These are phyloP conservation scores for Saimiri boliviensis DNA, from an alignment of 2,113 vertebrate genomes.

Conservation along the genomic window DNA sequence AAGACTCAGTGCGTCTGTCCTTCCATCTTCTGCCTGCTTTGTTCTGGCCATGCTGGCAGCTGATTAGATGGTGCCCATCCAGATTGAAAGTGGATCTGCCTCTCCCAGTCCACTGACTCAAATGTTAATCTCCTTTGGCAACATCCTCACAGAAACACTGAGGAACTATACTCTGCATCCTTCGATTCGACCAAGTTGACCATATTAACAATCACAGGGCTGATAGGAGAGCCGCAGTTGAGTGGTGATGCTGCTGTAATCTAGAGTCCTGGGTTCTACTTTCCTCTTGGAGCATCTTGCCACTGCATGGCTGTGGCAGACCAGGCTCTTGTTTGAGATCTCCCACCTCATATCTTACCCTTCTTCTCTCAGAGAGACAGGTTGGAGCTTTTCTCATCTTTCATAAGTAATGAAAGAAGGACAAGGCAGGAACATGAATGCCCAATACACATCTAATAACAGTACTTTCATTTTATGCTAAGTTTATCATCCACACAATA, in stretches of 20 bases:
- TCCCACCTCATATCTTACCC: background rate
- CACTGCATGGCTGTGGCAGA: background rate
- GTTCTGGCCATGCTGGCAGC: no score
- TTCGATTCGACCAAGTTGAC: no score
- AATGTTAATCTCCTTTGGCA: no score
- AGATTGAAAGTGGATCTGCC: no score
- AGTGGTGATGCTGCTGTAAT: background rate
- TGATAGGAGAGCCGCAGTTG: rapidly evolving
- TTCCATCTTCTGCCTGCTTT: no score
- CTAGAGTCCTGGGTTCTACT: background rate
- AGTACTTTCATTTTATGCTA: background rate
- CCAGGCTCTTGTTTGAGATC: background rate
- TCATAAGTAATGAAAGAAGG: background rate
- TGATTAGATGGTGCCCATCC: no score
- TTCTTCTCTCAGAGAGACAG: background rate
- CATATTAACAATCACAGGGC: no score
- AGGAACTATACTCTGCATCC: no score
- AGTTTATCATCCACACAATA: background rate
- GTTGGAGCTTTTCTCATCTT: background rate
- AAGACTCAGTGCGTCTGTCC: no score
- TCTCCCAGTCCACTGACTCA: no score
- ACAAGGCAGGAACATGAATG: background rate
- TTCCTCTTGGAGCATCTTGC: background rate
- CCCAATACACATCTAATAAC: background rate
- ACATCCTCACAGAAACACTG: no score